Base-by-base conservation (phyloP, 1,140 invertebrate genomes). In the Pinna nobilis region DNA sequence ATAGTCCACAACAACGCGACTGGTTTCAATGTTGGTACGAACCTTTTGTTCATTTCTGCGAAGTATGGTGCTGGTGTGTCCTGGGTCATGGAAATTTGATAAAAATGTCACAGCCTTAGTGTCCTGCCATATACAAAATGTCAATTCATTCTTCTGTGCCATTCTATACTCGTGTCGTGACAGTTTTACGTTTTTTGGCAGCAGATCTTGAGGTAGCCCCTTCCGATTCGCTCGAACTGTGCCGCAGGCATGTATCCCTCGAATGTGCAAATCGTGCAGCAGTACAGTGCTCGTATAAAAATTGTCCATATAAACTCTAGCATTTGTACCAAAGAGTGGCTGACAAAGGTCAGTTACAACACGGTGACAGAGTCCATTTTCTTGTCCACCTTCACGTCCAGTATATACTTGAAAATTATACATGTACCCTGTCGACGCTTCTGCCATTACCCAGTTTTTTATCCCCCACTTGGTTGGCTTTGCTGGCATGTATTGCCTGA, bases 381-480 rank as follows among this genome's bases (percentile, higher is more conserved):
- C 44, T 20, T 35, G 44, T 23, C 39, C 20, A 32, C 47, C 5
- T 30, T 49, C 28, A 23, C 15, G 4, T 2, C 30, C 32, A 11
- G 47, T 37, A 37, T 66, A 53, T 2, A 53, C 20, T 39, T 53
- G 30, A 37, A 77, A 73, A 0, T 35, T 50, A 7, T n/a, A 73
- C 9, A 72, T 20, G 50, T 78, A 78, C 4, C 66, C 80, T 28
- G 70, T 80, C 3, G 13, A 9, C 2, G 66, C 15, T 18, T 81
- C 73, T 41, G 44, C 69, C 4, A 77, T 2, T 30, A 57, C 35
- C 59, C 74, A 90, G 70, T 88, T 78, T 83, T 90, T 90, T 18
- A 87, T 87, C 28, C 87, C 88, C 85, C 88, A 88, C 74, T 90
- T 90, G 53, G 86, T 78, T 7, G 89, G 86, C 69, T 89, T 89